A percentile compares a stretch with the other conserved stretches of the same genome.
phyloP scores from a whole-genome alignment of 2,113 vertebrate species.

The Heterotis niloticus region DNA sequence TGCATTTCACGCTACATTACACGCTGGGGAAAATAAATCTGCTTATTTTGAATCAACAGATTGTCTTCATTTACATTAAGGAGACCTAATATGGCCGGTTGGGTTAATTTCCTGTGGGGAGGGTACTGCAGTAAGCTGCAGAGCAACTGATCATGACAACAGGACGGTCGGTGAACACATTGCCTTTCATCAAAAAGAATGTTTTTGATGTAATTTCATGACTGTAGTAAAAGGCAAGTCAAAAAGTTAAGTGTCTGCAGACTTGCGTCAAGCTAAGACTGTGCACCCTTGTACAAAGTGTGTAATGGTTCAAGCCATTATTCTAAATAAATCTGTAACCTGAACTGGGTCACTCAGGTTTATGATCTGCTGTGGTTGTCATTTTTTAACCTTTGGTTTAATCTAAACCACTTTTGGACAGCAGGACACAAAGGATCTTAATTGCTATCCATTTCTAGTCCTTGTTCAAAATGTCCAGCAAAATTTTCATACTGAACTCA shows the following conservation, averaged over 20 bases:
- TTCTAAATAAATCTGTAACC: neutral
- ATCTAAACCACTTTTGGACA: neutral
- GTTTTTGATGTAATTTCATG: neutral
- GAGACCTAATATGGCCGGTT: neutral
- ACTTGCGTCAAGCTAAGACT: neutral
- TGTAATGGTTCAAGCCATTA: neutral
- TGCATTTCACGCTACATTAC: neutral
- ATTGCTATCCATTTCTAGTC: neutral
- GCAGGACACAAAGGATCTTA: neutral
- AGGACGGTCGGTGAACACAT: no score
- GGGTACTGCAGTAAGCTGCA: neutral
- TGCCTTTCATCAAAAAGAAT: neutral
- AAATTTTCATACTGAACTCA: neutral
- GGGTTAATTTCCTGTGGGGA: neutral
- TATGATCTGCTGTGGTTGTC: neutral
- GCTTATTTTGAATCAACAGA: neutral
- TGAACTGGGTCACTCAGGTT: neutral
- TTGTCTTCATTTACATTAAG: neutral
- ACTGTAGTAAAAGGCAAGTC: neutral
- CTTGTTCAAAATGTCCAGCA: no score
- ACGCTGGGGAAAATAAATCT: neutral
- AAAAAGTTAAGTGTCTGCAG: neutral
- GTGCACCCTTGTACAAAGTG: neutral
- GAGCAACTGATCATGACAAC: no score
- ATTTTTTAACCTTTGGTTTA: neutral